Conservation (phyloP, 2,797 vertebrate species). For the Myotis vivesi region DNA sequence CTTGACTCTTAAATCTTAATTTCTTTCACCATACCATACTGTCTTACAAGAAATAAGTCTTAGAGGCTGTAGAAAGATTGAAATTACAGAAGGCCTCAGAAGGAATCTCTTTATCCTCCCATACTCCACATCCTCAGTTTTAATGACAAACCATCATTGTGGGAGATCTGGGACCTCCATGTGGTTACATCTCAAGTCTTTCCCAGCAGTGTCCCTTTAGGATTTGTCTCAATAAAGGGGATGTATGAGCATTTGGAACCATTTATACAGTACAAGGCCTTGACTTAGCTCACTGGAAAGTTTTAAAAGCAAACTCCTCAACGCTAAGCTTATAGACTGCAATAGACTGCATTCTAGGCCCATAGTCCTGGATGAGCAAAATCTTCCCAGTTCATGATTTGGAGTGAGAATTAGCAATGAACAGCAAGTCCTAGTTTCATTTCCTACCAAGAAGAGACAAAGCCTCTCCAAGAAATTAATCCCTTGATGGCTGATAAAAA, state of each 20-base stretch:
- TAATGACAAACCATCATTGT: neutral
- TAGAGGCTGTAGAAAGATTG: neutral
- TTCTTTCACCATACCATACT: neutral
- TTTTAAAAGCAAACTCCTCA: neutral
- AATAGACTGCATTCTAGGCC: neutral
- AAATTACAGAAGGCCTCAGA: neutral
- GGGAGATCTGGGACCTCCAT: neutral
- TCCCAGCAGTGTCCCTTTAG: neutral
- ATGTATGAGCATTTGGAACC: neutral
- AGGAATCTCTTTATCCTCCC: neutral
- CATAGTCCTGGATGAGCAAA: neutral
- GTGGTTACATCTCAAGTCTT: neutral
- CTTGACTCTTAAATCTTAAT: neutral
- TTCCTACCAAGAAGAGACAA: conserved; percentile 71
- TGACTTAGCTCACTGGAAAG: neutral
- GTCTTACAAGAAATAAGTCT: neutral
- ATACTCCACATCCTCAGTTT: neutral
- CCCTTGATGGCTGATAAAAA: conserved; percentile 75
- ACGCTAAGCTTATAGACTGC: neutral
- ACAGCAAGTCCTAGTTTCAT: conserved; percentile 62
- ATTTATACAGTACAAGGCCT: neutral
- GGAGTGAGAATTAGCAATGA: conserved; percentile 61
- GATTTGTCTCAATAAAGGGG: neutral
- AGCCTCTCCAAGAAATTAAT: conserved; percentile 71
- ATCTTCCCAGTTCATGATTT: neutral